Evolutionary conservation across 2,797 vertebrate genomes (phyloP).

Genomic region (Myotis pilosus): DNA sequence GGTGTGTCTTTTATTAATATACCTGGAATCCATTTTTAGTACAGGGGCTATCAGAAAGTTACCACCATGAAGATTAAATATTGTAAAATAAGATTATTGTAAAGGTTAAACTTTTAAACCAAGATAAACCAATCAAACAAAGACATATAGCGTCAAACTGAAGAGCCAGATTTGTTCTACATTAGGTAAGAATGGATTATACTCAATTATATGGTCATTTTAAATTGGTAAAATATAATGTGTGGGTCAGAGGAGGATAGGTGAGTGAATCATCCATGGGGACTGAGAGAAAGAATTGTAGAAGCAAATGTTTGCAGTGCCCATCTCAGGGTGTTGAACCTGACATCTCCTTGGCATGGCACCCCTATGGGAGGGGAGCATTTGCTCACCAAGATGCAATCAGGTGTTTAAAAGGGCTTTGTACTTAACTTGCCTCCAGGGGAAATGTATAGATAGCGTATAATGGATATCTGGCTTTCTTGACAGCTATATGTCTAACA

Average conservation of each 20-base stretch:
- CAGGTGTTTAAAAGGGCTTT: neutral
- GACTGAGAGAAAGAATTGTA: neutral
- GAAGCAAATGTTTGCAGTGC: neutral
- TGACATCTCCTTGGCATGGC: neutral
- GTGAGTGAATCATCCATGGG: neutral
- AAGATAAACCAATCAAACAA: neutral
- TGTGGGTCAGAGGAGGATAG: neutral
- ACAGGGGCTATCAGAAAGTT: neutral
- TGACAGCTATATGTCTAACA: neutral
- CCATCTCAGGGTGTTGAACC: neutral
- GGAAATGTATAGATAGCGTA: neutral
- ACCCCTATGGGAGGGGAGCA: neutral
- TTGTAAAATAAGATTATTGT: conserved; percentile 1
- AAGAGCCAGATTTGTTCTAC: neutral
- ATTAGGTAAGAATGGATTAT: neutral
- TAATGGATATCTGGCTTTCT: neutral
- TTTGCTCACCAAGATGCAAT: neutral
- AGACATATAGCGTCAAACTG: neutral
- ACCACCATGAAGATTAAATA: neutral
- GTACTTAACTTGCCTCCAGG: neutral
- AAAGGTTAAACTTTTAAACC: neutral
- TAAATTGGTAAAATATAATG: neutral
- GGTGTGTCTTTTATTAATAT: neutral
- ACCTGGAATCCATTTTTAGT: neutral
- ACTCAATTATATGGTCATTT: neutral